Evolutionary conservation across 2,888 invertebrate genomes (phyloP), one percentile per base, ranked within the genome.

Genomic region (Platynereis dumerilii): DNA sequence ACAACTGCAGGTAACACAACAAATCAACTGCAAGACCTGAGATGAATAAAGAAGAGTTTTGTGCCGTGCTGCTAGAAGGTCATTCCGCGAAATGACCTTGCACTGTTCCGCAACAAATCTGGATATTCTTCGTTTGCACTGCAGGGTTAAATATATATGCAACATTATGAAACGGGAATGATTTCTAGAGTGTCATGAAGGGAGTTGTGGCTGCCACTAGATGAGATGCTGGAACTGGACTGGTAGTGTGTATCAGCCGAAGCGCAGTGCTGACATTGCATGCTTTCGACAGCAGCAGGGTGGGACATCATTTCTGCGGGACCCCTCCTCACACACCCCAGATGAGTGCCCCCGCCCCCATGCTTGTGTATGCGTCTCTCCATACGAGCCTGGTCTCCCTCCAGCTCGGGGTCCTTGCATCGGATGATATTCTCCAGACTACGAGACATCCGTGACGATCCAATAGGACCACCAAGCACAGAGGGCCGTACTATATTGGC

Each of bases 171-270:
- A 70, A 82, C 83, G 74, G 79, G 82, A 55, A 83, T 80, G 64
- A 83, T 74, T 69, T 83, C 82, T 67, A 80, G 69, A 67, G 80
- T 81, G 60, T 80, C 79, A 60, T 80, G 81, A 48, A 81, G 69
- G 20, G 81, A 81, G 65, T 75, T 77, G 61, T 79, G 82, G 72
- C 83, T 83, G 66, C 82, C 78, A 55, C 76, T 75, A 15, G 83
- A 83, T n/a, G 81, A 82, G 62, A 82, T 76, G 73, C 81, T 82
- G 70, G 81, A 79, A 68, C 72, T 78, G 39, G 80, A 80, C 65
- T 79, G 80, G 69, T 34, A 34, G 34, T 78, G 81, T 7, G 76
- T 74, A 57, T 82, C 81, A 1, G 77, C 69, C 12, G 34, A 34
- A 34, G 34, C 34, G 34, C 34, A 34, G 12, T 34, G 34, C 34